Conservation (phyloP, 2,113 vertebrate genomes). For the Thalassarche chlororhynchos region DNA sequence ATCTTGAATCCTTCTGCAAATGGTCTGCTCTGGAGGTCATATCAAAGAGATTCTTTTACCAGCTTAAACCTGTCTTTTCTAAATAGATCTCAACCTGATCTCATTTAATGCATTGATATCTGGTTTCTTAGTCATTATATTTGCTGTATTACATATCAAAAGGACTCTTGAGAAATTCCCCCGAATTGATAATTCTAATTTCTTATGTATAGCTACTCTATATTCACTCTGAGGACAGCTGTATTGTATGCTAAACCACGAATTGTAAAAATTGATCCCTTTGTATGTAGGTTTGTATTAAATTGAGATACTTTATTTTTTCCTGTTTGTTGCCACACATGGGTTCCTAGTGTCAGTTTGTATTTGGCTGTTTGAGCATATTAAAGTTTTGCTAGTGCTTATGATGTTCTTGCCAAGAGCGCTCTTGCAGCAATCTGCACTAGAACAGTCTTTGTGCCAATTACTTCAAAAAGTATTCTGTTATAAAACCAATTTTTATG, state of each 20-base stretch:
- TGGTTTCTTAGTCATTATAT: conserved; percentile 82
- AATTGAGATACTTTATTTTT: conserved; percentile 81
- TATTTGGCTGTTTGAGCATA: conserved; percentile 86
- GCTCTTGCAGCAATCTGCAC: conserved; percentile 83
- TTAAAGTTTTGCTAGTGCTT: conserved; percentile 86
- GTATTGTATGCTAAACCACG: conserved; percentile 83
- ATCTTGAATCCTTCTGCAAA: conserved; percentile 60
- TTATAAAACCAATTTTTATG: conserved; percentile 76
- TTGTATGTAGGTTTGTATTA: conserved; percentile 86
- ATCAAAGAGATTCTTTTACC: conserved; percentile 81
- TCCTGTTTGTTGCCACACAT: conserved; percentile 75
- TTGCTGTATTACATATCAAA: conserved; percentile 83
- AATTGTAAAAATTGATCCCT: conserved; percentile 84
- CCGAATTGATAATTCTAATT: conserved; percentile 83
- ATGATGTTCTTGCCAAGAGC: conserved; percentile 91
- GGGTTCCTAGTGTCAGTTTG: conserved; percentile 85
- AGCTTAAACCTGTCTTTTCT: conserved; percentile 78
- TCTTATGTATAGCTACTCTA: conserved; percentile 86
- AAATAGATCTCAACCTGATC: conserved; percentile 78
- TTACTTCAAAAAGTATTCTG: conserved; percentile 83
- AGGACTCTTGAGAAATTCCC: conserved; percentile 81
- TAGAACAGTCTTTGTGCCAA: conserved; percentile 80
- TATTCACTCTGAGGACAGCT: conserved; percentile 81
- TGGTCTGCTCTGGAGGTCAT: conserved; percentile 77
- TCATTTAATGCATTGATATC: conserved; percentile 83